A percentile compares a stretch with the other conserved stretches of the same genome.
phyloP scores from a whole-genome alignment of 2,113 vertebrate species.

The Dromaius novaehollandiae region DNA sequence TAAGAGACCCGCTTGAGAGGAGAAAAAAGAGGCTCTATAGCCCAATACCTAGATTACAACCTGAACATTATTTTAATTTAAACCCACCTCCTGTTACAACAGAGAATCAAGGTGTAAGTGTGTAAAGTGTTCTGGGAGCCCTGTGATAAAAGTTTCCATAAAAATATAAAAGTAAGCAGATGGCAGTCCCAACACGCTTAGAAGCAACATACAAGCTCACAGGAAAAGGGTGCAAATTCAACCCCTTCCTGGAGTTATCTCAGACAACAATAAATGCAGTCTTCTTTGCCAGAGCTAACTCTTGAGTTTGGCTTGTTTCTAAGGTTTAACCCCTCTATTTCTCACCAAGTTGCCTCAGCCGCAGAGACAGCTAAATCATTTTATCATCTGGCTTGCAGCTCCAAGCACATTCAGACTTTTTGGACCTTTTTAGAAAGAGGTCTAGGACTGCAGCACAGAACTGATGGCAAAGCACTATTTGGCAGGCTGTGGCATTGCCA shows the following conservation, averaged over 20 bases:
- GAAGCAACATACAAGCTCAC: not conserved
- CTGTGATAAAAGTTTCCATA: slow-evolving; percentile 56
- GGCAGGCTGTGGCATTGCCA: not conserved
- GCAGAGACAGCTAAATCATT: not conserved
- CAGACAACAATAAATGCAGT: not conserved
- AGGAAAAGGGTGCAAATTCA: slow-evolving; percentile 4
- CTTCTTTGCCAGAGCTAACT: not conserved
- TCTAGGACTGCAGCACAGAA: not conserved
- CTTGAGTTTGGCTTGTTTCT: not conserved
- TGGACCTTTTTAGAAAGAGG: not conserved
- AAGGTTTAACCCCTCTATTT: not conserved
- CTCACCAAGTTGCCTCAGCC: not conserved
- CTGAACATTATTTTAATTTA: slow-evolving; percentile 62
- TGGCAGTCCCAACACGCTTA: slow-evolving; percentile 27
- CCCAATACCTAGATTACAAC: slow-evolving; percentile 51
- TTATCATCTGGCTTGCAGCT: not conserved
- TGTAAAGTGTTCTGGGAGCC: slow-evolving; percentile 66
- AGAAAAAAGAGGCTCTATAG: slow-evolving; percentile 57
- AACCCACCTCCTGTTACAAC: slow-evolving; percentile 54
- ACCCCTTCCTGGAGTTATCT: not conserved
- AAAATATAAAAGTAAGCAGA: slow-evolving; percentile 65
- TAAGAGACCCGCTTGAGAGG: slow-evolving; percentile 21
- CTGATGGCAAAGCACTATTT: not conserved
- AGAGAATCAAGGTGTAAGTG: slow-evolving; percentile 60
- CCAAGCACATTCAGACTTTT: not conserved